Evolutionary conservation across 2,797 vertebrate genomes (phyloP), one percentile per base, ranked within the genome.

Genomic region (Schizothorax lantsangensis): DNA sequence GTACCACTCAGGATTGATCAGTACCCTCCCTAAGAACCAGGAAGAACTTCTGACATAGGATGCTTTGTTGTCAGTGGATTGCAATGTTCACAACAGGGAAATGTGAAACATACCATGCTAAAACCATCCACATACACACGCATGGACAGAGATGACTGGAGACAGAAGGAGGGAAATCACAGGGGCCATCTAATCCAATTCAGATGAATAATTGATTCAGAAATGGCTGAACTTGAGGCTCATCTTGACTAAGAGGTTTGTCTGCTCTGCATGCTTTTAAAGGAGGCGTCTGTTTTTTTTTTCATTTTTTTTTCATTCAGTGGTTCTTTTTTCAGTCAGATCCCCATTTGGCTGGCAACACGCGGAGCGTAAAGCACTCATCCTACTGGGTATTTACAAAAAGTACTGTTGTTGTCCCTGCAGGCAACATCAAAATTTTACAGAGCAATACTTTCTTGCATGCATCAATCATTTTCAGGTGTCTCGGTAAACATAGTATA

Each of bases 181-280:
- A 77, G 88, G 88, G 89, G 88, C 38, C 79, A 90, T 90, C 88
- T 92, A 93, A 93, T 91, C 88, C 80, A 91, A 89, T 90, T 89
- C 84, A 30, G 85, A 93, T 96, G 83, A 96, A 96, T 96, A 93
- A 95, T 96, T 95, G 71, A 96, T 93, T 88, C 87, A 79, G 88
- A 87, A 86, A 90, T 19, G 47, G 87, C 89, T 91, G 87, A 74
- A 91, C 94, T 94, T 92, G 74, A 87, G 90, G 89, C 90, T 91
- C 81, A 86, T 82, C 69, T 84, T 89, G 89, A 89, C 86, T 91
- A 90, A 93, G 91, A 84, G 90, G 91, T 93, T 91, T 88, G 89
- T 86, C 90, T 91, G 71, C 86, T 88, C 87, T 64, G 84, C 52
- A 69, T 45, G 12, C 90, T 87, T 87, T 81, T 80, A 89, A 84